phyloP scores from a whole-genome alignment of 2,888 invertebrate species.

The Cephus pulcher region DNA sequence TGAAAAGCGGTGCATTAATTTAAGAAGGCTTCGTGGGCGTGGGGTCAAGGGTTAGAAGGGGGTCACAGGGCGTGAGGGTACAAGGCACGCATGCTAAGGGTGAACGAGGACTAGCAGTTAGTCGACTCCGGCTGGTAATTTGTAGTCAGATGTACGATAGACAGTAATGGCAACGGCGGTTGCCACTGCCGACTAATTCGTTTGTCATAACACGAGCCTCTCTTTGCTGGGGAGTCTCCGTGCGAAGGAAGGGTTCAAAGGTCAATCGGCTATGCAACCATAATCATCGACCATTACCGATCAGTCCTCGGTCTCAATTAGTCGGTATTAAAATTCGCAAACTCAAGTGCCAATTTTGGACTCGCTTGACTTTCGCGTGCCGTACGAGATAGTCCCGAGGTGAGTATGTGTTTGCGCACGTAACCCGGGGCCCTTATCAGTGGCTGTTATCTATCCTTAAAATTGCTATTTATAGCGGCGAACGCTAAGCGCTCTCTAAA shows the following conservation, averaged over 20 bases:
- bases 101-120: slow-evolving; percentile 37
- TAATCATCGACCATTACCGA: neutral
- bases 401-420: neutral
- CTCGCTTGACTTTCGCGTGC: neutral
- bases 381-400: neutral
- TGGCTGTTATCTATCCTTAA: neutral
- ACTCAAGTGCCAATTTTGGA: neutral
- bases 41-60: neutral
- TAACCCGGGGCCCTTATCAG: neutral
- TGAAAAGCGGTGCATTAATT: neutral
- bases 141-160: slow-evolving; percentile 60
- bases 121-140: slow-evolving; percentile 55
- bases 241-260: neutral
- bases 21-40: neutral
- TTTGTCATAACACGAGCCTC: slow-evolving; percentile 59
- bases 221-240: slow-evolving; percentile 39
- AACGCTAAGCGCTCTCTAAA: neutral
- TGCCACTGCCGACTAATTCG: slow-evolving; percentile 53
- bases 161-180: slow-evolving; percentile 42
- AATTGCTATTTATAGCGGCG: slow-evolving; percentile 2
- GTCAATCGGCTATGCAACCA: neutral
- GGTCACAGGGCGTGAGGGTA: neutral
- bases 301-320: neutral
- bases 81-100: neutral
- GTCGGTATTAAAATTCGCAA: neutral